Evolutionary conservation across 2,888 invertebrate genomes (phyloP).

Genomic region (Malachius bipustulatus): DNA sequence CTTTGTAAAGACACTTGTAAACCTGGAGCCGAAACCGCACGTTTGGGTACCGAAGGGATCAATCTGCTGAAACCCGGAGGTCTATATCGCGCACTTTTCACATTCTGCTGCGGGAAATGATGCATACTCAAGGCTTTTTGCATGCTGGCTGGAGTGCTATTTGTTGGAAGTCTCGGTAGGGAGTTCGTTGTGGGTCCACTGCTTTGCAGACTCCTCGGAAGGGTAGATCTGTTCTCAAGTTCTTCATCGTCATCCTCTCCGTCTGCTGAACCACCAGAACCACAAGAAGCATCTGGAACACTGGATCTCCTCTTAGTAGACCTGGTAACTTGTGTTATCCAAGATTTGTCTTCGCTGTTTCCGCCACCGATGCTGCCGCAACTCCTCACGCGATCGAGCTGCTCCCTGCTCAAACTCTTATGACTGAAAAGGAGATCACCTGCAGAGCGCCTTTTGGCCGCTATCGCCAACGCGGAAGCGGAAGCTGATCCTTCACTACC

Average conservation of each 20-base stretch:
- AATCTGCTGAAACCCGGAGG: constrained; percentile 67
- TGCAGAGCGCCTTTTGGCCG: constrained; percentile 69
- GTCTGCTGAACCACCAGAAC: constrained; percentile 40
- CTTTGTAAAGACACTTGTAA: constrained; percentile 53
- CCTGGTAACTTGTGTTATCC: constrained; percentile 31
- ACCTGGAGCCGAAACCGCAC: constrained; percentile 65
- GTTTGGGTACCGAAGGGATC: constrained; percentile 46
- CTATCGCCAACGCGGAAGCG: constrained; percentile 52
- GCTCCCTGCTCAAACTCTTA: constrained; percentile 65
- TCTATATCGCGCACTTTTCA: constrained; percentile 77
- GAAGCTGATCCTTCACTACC: constrained; percentile 52
- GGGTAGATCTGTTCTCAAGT: constrained; percentile 42
- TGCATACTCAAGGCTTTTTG: constrained; percentile 53
- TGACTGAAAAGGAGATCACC: constrained; percentile 72
- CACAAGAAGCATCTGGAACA: constrained; percentile 44
- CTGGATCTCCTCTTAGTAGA: constrained; percentile 40
- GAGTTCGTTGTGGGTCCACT: constrained; percentile 59
- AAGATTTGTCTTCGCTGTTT: constrained; percentile 41
- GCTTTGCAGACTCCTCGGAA: constrained; percentile 51
- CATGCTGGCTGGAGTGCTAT: constrained; percentile 40
- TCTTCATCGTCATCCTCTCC: constrained; percentile 39
- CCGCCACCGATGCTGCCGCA: constrained; percentile 76
- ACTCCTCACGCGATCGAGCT: constrained; percentile 59
- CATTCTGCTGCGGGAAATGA: constrained; percentile 49
- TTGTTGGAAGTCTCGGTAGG: constrained; percentile 59